phyloP scores from a whole-genome alignment of 2,797 vertebrate species.

The Stomatorhinus walkeri region DNA sequence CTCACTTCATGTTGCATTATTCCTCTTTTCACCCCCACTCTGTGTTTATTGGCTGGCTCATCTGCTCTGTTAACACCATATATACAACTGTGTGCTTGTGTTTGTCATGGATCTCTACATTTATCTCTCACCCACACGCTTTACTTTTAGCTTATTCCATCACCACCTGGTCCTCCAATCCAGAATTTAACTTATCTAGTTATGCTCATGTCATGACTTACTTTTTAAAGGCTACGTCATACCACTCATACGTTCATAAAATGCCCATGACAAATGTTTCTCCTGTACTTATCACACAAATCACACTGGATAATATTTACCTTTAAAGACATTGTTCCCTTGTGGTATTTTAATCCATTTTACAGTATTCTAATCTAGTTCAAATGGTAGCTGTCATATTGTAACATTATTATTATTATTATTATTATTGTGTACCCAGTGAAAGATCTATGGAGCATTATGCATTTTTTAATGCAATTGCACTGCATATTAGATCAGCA shows the following conservation, averaged over 20 bases:
- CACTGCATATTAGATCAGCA: not conserved
- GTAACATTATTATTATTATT: not conserved
- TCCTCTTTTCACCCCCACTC: not conserved
- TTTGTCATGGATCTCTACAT: not conserved
- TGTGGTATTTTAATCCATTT: not conserved
- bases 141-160: not conserved
- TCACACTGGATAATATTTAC: not conserved
- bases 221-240: not conserved
- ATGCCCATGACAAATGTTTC: not conserved
- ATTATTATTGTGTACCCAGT: not conserved
- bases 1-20: not conserved
- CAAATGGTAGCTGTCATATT: not conserved
- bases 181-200: not conserved
- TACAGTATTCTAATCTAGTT: not conserved
- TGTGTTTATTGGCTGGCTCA: not conserved
- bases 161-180: not conserved
- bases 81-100: not conserved
- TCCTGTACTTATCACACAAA: not conserved
- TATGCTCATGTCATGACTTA: not conserved
- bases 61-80: not conserved
- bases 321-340: not conserved
- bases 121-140: not conserved
- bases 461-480: not conserved
- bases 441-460: not conserved
- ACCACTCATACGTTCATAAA: not conserved